Conservation (phyloP, 2,797 vertebrate species). For the Thunnus albacares region DNA sequence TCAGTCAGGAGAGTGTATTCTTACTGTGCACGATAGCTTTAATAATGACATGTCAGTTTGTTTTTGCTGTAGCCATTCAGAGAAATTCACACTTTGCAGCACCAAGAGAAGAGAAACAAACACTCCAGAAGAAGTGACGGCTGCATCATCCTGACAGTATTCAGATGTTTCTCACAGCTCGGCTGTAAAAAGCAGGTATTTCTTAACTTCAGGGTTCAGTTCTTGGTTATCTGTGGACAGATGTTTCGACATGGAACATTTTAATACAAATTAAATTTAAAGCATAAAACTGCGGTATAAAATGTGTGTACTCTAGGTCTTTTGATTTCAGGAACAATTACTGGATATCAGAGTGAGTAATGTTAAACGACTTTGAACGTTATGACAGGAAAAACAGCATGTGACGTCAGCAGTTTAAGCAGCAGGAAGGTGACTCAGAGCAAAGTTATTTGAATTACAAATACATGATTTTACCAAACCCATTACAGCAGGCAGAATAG, state of each 20-base stretch:
- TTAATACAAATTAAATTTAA: background rate
- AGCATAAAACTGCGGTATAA: background rate
- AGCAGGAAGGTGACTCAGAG: slow-evolving; percentile 19
- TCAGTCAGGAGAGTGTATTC: background rate
- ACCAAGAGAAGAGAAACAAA: background rate
- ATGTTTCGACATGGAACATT: background rate
- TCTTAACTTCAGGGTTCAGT: background rate
- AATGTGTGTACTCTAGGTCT: no score
- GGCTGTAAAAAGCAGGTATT: background rate
- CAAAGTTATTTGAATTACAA: slow-evolving; percentile 7
- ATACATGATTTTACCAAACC: slow-evolving; percentile 3
- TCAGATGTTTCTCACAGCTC: background rate
- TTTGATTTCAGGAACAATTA: background rate
- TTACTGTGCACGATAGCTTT: background rate
- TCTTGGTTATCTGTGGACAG: background rate
- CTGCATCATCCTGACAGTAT: background rate
- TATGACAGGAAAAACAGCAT: background rate
- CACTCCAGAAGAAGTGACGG: background rate
- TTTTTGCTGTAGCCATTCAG: background rate
- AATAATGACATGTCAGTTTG: background rate
- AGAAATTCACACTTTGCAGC: background rate
- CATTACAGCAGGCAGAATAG: slow-evolving; percentile 1
- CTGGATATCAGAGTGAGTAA: background rate
- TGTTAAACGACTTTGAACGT: background rate
- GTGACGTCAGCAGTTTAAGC: slow-evolving; percentile 9